Evolutionary conservation across 2,797 vertebrate genomes (phyloP), one percentile per base, ranked within the genome.

Genomic region (Brotogeris chrysoptera): DNA sequence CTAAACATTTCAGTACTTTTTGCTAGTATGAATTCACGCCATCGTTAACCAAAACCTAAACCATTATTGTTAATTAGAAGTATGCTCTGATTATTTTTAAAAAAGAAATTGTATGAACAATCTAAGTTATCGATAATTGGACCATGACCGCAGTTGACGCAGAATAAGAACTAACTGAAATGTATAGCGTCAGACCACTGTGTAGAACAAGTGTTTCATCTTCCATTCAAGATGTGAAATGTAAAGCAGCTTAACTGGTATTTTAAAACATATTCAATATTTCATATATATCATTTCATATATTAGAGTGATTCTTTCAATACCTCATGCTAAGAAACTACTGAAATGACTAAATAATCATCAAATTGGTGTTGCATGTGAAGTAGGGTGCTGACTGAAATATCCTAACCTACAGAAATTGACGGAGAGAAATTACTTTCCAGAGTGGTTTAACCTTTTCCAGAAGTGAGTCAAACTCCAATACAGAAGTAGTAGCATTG

Each of bases 131-230:
- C 9, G 32, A 34, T 72, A 90, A 91, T 17, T 57, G 79, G 50
- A 89, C 81, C 79, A 83, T 53, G 86, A 85, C 87, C 43, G 74
- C 72, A 88, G 32, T 49, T 64, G 80, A 36, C 60, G 64, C 43
- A 77, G 55, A 80, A 20, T 53, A 88, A 82, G 71, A 78, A 86
- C 59, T 57, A 78, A 72, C 85, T 83, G 78, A 96, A 94, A 95
- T 64, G 50, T 90, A 93, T 78, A 92, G 88, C 44, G 53, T 73
- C 80, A 83, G 86, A 80, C 32, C 82, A 32, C 78, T 93, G 86
- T 84, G 86, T 25, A 79, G 46, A 90, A 73, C 64, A 92, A 84
- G 77, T 49, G 66, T 61, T 86, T 83, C 85, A 73, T 63, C 61
- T 70, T 77, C 80, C 55, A 49, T 53, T 65, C 68, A 86, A 15